Evolutionary conservation across 1,140 invertebrate genomes (phyloP).

Genomic region (Druon quercuslanigerum): DNA sequence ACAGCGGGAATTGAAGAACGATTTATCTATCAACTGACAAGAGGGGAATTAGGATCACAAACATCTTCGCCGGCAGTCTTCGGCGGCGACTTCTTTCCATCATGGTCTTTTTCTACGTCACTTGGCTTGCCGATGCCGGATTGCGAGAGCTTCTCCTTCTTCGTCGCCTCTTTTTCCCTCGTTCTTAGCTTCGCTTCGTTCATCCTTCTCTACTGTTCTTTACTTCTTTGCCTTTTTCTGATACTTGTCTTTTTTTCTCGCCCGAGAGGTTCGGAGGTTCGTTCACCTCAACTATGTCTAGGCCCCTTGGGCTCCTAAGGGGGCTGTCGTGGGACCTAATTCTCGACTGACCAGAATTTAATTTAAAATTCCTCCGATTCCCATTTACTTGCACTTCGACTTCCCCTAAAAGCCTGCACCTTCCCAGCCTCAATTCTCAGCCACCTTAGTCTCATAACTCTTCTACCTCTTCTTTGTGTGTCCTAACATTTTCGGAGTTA

Average conservation of each 20-base stretch:
- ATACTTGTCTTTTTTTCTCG: conserved; percentile 48
- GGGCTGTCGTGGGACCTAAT: conserved; percentile 46
- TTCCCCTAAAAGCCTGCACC: conserved; percentile 48
- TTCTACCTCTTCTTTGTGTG: conserved; percentile 36
- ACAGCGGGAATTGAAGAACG: conserved; percentile 23
- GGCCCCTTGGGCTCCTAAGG: conserved; percentile 38
- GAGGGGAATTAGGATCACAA: conserved; percentile 42
- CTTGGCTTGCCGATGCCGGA: conserved; percentile 27
- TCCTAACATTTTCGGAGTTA: conserved; percentile 18
- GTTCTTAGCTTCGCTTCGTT: conserved; percentile 41
- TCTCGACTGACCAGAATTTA: conserved; percentile 49
- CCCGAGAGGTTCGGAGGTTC: conserved; percentile 62
- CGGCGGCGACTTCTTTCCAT: conserved; percentile 54
- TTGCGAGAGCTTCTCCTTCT: conserved; percentile 45
- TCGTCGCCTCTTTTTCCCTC: conserved; percentile 47
- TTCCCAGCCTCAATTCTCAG: conserved; percentile 32
- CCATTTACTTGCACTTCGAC: conserved; percentile 58
- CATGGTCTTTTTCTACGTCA: conserved; percentile 48
- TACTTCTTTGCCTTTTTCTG: conserved; percentile 47
- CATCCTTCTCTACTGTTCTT: conserved; percentile 45
- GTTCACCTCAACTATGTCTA: conserved; percentile 64
- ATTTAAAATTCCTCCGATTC: conserved; percentile 64
- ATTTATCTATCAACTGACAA: conserved; percentile 35
- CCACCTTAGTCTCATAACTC: conserved; percentile 44
- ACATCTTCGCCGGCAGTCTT: conserved; percentile 49